These are phyloP conservation scores for Channa argus DNA, from an alignment of 2,113 vertebrate genomes.

Conservation along the genomic window DNA sequence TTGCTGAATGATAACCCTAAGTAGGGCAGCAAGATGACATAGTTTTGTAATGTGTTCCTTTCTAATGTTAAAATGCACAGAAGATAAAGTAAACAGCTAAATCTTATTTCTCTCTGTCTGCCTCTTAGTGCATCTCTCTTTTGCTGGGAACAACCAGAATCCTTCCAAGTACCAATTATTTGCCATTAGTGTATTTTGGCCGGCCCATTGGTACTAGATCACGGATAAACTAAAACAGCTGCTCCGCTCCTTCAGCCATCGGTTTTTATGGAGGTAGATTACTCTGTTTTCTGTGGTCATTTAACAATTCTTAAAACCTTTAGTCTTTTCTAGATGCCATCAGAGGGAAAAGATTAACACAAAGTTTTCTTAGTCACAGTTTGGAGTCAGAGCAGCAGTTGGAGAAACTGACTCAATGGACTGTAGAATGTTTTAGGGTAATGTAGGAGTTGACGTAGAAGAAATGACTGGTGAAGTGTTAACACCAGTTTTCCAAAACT, in stretches of 20 bases:
- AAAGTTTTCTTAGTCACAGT: not conserved
- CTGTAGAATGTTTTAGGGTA: slow-evolving; percentile 5
- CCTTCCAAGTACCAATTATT: slow-evolving; percentile 40
- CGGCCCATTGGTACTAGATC: slow-evolving; percentile 19
- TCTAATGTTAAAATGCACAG: not conserved
- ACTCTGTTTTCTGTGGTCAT: not conserved
- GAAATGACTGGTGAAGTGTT: not conserved
- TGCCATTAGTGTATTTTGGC: slow-evolving; percentile 39
- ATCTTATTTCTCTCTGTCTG: slow-evolving; percentile 12
- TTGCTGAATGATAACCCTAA: slow-evolving; percentile 7
- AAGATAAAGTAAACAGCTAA: slow-evolving; percentile 7
- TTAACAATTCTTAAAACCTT: slow-evolving; percentile 20
- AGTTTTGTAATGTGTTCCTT: slow-evolving; percentile 1
- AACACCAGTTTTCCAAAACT: not conserved
- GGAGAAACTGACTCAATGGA: slow-evolving; percentile 49
- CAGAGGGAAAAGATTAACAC: slow-evolving; percentile 28
- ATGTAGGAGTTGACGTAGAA: not conserved
- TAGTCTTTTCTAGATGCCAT: slow-evolving; percentile 14
- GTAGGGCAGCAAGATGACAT: slow-evolving; percentile 4
- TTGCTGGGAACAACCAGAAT: slow-evolving; percentile 21
- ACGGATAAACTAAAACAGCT: slow-evolving; percentile 56
- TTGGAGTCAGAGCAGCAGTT: slow-evolving; percentile 4
- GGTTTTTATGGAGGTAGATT: slow-evolving; percentile 25
- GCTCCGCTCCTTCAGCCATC: slow-evolving; percentile 3
- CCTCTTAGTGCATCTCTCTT: not conserved